Evolutionary conservation across 2,113 vertebrate genomes (phyloP).

Genomic region (Probosciger aterrimus): DNA sequence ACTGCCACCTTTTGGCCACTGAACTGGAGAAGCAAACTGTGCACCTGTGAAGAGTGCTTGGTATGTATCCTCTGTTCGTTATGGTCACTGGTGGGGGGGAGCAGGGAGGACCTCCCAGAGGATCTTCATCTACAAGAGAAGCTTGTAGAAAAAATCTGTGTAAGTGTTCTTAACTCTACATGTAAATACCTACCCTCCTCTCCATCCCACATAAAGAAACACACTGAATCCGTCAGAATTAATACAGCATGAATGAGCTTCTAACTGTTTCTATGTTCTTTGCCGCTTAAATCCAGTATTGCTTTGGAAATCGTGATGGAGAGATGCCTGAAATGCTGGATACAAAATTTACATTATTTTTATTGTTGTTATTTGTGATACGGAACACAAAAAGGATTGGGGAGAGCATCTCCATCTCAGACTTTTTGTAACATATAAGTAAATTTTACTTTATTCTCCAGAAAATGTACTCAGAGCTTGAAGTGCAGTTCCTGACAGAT

Average conservation of each 20-base stretch:
- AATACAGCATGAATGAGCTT: not conserved
- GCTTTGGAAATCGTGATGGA: not conserved
- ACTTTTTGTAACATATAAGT: not conserved
- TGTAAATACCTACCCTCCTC: not conserved
- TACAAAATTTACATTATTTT: not conserved
- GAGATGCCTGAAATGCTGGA: not conserved
- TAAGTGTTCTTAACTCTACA: not conserved
- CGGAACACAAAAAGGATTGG: not conserved
- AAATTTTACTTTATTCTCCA: constrained; percentile 53
- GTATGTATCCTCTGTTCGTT: constrained; percentile 62
- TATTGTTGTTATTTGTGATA: not conserved
- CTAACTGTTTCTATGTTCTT: not conserved
- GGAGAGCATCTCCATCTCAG: not conserved
- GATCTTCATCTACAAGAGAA: not conserved
- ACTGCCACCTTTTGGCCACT: constrained; percentile 90
- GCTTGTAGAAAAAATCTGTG: not conserved
- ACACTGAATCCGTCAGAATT: not conserved
- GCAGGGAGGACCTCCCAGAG: not conserved
- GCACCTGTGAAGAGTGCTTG: constrained; percentile 86
- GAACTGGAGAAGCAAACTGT: constrained; percentile 88
- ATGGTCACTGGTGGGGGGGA: rapidly evolving
- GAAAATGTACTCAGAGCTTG: constrained; percentile 86
- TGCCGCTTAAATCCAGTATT: not conserved
- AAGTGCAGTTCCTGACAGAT: constrained; percentile 90
- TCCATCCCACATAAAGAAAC: not conserved